Percentiles rank a stretch among this genome's conserved stretches.
Evolutionary conservation across 1,140 invertebrate genomes (phyloP).

Genomic region (Matsumurasca onukii): DNA sequence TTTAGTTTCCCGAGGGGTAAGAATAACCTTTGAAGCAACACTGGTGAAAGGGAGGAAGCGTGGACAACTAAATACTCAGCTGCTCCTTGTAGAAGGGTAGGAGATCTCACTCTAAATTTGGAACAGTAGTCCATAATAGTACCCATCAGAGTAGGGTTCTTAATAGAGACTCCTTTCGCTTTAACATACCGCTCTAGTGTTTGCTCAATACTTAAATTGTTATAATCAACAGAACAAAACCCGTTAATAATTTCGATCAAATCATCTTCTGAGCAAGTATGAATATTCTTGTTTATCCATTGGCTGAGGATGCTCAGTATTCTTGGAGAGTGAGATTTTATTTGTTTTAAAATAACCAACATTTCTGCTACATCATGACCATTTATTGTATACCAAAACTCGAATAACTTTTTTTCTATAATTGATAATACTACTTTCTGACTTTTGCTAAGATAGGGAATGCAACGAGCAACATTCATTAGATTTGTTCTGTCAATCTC

Average conservation of each 20-base stretch:
- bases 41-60: slow-evolving; percentile 51
- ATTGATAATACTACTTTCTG: slow-evolving; percentile 60
- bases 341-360: slow-evolving; percentile 47
- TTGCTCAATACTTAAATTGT: slow-evolving; percentile 55
- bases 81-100: slow-evolving; percentile 57
- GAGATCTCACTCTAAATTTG: slow-evolving; percentile 58
- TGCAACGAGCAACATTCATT: slow-evolving; percentile 55
- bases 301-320: slow-evolving; percentile 54
- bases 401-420: slow-evolving; percentile 60
- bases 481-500: slow-evolving; percentile 62
- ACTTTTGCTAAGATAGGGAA: slow-evolving; percentile 60
- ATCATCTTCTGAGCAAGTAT: slow-evolving; percentile 58
- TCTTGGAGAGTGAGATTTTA: slow-evolving; percentile 44
- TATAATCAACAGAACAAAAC: slow-evolving; percentile 55
- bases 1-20: slow-evolving; percentile 63
- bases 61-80: slow-evolving; percentile 59
- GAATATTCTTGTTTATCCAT: slow-evolving; percentile 64
- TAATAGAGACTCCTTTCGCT: slow-evolving; percentile 46
- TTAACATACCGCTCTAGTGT: slow-evolving; percentile 63
- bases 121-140: slow-evolving; percentile 63
- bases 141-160: slow-evolving; percentile 57
- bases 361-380: slow-evolving; percentile 58
- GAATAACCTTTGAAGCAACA: slow-evolving; percentile 59
- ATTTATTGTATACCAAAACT: slow-evolving; percentile 58
- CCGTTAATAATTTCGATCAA: slow-evolving; percentile 59